Percentiles rank a stretch among this genome's conserved stretches.
Evolutionary conservation across 1,140 invertebrate genomes (phyloP).

Genomic region (Zaprionus tsacasi): DNA sequence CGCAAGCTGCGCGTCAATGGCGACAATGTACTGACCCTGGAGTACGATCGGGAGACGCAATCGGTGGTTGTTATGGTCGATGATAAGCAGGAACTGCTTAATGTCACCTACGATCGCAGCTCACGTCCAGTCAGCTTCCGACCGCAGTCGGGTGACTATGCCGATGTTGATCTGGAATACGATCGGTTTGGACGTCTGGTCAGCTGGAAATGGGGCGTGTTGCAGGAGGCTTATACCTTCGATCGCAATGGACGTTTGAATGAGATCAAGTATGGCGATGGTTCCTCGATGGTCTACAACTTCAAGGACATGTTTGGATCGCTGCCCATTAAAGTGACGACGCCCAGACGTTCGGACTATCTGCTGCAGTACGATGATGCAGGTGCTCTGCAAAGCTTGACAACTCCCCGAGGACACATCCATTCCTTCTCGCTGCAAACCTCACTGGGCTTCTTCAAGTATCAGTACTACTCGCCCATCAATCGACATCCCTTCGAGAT

Average conservation of each 20-base stretch:
- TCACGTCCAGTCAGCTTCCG: slow-evolving; percentile 95
- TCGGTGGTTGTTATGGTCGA: slow-evolving; percentile 96
- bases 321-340: slow-evolving; percentile 95
- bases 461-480: slow-evolving; percentile 95
- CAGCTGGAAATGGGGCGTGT: slow-evolving; percentile 96
- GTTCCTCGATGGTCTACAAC: slow-evolving; percentile 92
- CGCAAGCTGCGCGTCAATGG: slow-evolving; percentile 94
- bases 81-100: slow-evolving; percentile 93
- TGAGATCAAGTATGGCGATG: slow-evolving; percentile 95
- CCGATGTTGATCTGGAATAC: slow-evolving; percentile 95
- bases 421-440: slow-evolving; percentile 96
- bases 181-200: slow-evolving; percentile 95
- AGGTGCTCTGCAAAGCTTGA: slow-evolving; percentile 94
- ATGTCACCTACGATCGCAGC: slow-evolving; percentile 96
- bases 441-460: slow-evolving; percentile 96
- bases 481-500: slow-evolving; percentile 95
- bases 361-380: slow-evolving; percentile 95
- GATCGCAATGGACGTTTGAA: slow-evolving; percentile 93
- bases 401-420: slow-evolving; percentile 96
- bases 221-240: slow-evolving; percentile 94
- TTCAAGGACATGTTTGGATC: slow-evolving; percentile 95
- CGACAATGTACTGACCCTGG: slow-evolving; percentile 94
- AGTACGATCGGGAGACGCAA: slow-evolving; percentile 95
- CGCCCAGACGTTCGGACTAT: slow-evolving; percentile 96
- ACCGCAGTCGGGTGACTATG: slow-evolving; percentile 92